Evolutionary conservation across 2,797 vertebrate species (phyloP).

Genomic region (Hypotaenidia okinawae): DNA sequence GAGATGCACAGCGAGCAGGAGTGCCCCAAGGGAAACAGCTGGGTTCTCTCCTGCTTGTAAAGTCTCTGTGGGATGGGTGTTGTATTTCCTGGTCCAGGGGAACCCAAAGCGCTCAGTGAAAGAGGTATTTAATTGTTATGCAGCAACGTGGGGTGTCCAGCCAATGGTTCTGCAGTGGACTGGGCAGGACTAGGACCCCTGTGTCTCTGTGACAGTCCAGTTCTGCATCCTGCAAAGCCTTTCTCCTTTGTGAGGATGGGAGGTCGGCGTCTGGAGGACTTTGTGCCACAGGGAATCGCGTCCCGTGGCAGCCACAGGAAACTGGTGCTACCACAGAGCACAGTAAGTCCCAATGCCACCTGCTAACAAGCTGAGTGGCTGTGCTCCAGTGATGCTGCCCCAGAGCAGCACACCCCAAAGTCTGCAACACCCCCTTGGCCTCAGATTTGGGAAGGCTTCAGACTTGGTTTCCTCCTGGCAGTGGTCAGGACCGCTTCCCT

Average conservation of each 20-base stretch:
- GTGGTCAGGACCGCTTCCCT: neutral
- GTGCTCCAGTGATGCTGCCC: neutral
- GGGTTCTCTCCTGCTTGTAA: neutral
- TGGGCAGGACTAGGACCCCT: neutral
- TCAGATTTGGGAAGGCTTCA: neutral
- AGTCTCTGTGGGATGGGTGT: neutral
- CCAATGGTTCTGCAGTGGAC: neutral
- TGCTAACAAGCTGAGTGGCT: neutral
- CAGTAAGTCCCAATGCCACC: neutral
- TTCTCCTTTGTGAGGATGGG: rapidly evolving
- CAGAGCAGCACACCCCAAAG: neutral
- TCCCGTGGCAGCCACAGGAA: rapidly evolving
- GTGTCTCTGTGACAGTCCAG: rapidly evolving
- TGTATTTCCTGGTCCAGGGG: rapidly evolving
- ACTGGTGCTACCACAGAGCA: neutral
- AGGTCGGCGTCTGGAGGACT: rapidly evolving
- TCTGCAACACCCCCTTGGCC: rapidly evolving
- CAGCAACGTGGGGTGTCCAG: no score
- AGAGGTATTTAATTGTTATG: neutral
- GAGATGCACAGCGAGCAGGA: neutral
- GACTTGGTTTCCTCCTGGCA: neutral
- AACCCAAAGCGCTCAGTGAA: neutral
- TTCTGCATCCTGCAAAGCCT: neutral
- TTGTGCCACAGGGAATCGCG: rapidly evolving
- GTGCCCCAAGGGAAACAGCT: neutral